A percentile compares a stretch with the other conserved stretches of the same genome.
These are phyloP conservation scores for Mnemiopsis leidyi DNA, from an alignment of 37 sponge, comb jelly and placozoan genomes.

Conservation along the genomic window DNA sequence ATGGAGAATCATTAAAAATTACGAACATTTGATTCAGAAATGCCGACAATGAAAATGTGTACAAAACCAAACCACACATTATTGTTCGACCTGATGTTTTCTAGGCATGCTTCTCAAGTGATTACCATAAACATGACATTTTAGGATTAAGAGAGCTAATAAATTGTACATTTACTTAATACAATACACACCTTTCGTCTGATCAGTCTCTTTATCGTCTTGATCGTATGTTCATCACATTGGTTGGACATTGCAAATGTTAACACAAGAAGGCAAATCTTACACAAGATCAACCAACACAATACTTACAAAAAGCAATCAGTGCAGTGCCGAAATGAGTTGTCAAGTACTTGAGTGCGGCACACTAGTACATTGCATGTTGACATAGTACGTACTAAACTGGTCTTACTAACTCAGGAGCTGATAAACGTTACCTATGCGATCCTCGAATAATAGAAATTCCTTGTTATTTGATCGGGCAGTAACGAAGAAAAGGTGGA, in stretches of 20 bases:
- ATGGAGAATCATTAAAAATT: too few relatives aligned
- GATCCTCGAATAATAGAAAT: too few relatives aligned
- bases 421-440: too few relatives aligned
- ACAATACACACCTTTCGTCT: not conserved
- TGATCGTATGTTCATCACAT: not conserved
- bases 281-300: not conserved
- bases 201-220: not conserved
- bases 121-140: not conserved
- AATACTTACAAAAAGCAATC: not conserved
- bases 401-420: too few relatives aligned
- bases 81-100: not conserved
- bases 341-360: not conserved
- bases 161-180: not conserved
- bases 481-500: too few relatives aligned
- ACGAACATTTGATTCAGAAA: too few relatives aligned
- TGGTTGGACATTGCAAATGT: not conserved
- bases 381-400: too few relatives aligned
- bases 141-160: too few relatives aligned
- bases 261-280: not conserved
- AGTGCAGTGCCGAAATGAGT: not conserved
- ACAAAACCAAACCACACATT: not conserved
- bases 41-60: too few relatives aligned
- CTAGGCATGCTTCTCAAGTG: not conserved
- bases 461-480: too few relatives aligned
- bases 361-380: not conserved